Evolutionary conservation across 2,113 vertebrate genomes (phyloP), one percentile per base, ranked within the genome.

Genomic region (Cryptomyrus ogoouensis): DNA sequence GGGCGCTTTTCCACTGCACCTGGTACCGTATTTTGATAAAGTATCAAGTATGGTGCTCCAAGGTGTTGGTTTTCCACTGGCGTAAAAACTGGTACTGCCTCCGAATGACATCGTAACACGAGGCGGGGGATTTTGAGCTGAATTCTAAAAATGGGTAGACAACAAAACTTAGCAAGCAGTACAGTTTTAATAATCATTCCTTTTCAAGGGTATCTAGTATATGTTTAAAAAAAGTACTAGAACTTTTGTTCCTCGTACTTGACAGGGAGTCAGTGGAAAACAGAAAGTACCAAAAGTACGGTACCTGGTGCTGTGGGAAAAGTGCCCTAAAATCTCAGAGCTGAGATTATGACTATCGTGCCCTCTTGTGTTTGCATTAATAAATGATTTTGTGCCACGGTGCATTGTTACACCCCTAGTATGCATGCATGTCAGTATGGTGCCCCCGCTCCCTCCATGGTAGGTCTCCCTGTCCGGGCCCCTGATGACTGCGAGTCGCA

Each of bases 401-500:
- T 70, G n/a, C 27, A 13, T 70, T 70, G 62, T 70, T 31, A 70
- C 62, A 70, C n/a, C 62, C 62, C 62, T 13, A 70, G 19, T 53
- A 39, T 17, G 9, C 17, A 52, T 66, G 24, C 10, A 31, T 0
- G 3, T 4, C n/a, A n/a, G 49, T 46, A 56, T 24, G 2, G n/a
- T 3, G n/a, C n/a, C 1, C 5, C 46, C 89, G n/a, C 8, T 0
- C 15, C 46, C 89, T 21, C 88, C 4, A 91, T 2, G 83, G 0
- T 89, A 99, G 98, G 90, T 83, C 46, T 95, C 95, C 19, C 87
- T 96, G 27, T 91, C 94, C 3, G 94, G 94, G 21, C 93, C 95
- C 0, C 21, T 91, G 27, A 92, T 90, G 0, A 92, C 90, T 8
- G 90, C 95, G 0, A 9, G 42, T 15, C 96, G 95, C 92, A 97